These are phyloP conservation scores for Drosophila saltans DNA, from an alignment of 1,140 invertebrate species.

Conservation along the genomic window DNA sequence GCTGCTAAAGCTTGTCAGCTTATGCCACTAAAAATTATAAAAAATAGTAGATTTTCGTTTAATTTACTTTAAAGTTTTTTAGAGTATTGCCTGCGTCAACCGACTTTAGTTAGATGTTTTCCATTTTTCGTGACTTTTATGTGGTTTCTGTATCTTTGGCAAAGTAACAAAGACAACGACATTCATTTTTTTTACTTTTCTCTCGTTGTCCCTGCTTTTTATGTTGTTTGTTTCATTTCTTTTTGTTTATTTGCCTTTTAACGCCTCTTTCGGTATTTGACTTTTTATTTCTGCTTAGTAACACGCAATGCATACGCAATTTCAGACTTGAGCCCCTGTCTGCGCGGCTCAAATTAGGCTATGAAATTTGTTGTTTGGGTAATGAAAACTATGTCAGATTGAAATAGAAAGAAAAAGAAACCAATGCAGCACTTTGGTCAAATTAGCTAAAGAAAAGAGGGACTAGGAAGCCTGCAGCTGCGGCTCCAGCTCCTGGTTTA, in stretches of 20 bases:
- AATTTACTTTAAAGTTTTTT: no score
- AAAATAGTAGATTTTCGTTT: no score
- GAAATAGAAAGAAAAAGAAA: constrained; percentile 14
- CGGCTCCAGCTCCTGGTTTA: constrained; percentile 27
- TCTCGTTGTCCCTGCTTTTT: constrained; percentile 22
- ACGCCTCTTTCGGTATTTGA: constrained; percentile 44
- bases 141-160: constrained; percentile 28
- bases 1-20: no score
- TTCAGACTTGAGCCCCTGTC: background rate
- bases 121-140: constrained; percentile 11
- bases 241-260: constrained; percentile 65
- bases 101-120: background rate
- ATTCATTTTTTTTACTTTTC: constrained; percentile 25
- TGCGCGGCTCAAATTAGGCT: constrained; percentile 56
- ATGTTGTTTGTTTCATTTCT: background rate
- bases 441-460: constrained; percentile 33
- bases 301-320: constrained; percentile 72
- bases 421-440: constrained; percentile 60
- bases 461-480: background rate
- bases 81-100: no score
- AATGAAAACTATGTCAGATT: constrained; percentile 51
- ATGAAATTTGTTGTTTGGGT: constrained; percentile 47
- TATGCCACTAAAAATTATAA: no score
- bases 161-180: constrained; percentile 6
- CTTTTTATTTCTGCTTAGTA: constrained; percentile 55